Percentiles rank a stretch among this genome's conserved stretches.
Evolutionary conservation across 2,888 invertebrate species (phyloP).

Genomic region (Cheilosia vulpina): DNA sequence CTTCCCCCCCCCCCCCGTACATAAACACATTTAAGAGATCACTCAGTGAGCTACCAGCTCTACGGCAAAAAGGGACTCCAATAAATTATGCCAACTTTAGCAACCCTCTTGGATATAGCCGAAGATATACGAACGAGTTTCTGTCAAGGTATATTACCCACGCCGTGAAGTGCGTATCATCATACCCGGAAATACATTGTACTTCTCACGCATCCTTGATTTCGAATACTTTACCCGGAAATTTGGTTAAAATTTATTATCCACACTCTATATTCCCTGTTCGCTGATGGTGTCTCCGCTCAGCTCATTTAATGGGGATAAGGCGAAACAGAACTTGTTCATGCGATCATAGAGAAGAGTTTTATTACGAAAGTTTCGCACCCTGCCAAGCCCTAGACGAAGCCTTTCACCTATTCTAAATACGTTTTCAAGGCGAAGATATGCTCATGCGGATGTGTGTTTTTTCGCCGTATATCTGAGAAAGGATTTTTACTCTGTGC

Average conservation of each 20-base stretch:
- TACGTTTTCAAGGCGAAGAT: not conserved
- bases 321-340: conserved; percentile 66
- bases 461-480: not conserved
- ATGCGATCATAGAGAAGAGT: conserved; percentile 71
- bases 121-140: conserved; percentile 29
- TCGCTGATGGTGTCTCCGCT: conserved; percentile 18
- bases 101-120: conserved; percentile 19
- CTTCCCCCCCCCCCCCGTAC: conserved; percentile 8
- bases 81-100: conserved; percentile 64
- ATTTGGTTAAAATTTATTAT: conserved; percentile 72
- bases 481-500: too few relatives aligned
- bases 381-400: conserved; percentile 28
- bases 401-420: not conserved
- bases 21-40: conserved; percentile 43
- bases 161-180: conserved; percentile 47
- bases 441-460: not conserved
- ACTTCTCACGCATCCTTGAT: conserved; percentile 69
- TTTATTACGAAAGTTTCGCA: conserved; percentile 70
- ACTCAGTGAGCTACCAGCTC: conserved; percentile 25
- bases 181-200: conserved; percentile 36
- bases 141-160: conserved; percentile 27
- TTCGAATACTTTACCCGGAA: conserved; percentile 64
- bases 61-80: conserved; percentile 28
- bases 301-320: conserved; percentile 64
- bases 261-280: conserved; percentile 39